A percentile compares a stretch with the other conserved stretches of the same genome.
Evolutionary conservation across 2,113 vertebrate genomes (phyloP).

Genomic region (Vulpes lagopus): DNA sequence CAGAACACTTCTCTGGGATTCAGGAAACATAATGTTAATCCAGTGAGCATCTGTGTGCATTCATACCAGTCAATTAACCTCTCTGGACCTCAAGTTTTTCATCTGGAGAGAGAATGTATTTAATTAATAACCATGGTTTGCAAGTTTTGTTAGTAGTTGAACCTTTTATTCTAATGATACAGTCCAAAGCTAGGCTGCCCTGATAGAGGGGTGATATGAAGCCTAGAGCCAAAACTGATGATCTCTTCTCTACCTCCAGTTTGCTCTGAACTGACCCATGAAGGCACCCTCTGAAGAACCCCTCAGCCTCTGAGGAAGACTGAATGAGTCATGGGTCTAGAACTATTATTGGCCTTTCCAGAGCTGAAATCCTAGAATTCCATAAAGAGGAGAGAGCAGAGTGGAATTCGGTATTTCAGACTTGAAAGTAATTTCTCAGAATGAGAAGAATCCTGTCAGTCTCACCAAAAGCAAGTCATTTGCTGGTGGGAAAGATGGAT

Average conservation of each 20-base stretch:
- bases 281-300: neutral
- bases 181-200: conserved; percentile 22
- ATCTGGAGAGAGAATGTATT: neutral
- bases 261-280: neutral
- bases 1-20: conserved; percentile 23
- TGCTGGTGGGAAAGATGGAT: neutral
- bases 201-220: neutral
- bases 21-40: neutral
- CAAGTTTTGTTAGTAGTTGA: conserved; percentile 4
- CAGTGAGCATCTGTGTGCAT: neutral
- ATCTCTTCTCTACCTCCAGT: neutral
- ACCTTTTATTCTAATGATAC: conserved; percentile 4
- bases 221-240: neutral
- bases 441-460: conserved; percentile 4
- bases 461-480: neutral
- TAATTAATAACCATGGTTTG: conserved; percentile 23
- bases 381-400: neutral
- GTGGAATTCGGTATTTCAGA: neutral
- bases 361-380: neutral
- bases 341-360: neutral
- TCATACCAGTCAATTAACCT: neutral
- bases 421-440: neutral
- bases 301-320: neutral
- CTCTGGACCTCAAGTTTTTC: neutral
- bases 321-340: neutral